These are phyloP conservation scores for Molanna angustata DNA, from an alignment of 2,888 invertebrate species.

Conservation along the genomic window DNA sequence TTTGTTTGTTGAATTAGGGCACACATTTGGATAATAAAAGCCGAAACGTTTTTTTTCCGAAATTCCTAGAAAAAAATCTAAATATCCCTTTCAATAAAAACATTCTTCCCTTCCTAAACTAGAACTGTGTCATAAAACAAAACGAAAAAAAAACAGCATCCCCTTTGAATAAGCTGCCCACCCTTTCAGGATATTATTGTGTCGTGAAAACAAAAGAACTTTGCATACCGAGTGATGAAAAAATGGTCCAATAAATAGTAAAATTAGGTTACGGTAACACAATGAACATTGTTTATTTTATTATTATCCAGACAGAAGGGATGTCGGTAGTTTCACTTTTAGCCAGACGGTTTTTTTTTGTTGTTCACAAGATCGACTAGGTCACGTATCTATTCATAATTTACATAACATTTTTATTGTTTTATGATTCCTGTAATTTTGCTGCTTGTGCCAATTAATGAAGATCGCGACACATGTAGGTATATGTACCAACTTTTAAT, in stretches of 20 bases:
- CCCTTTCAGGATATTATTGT: slow-evolving; percentile 1
- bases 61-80: slow-evolving; percentile 13
- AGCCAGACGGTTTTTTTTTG: no score
- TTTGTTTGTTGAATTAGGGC: no score
- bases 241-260: slow-evolving; percentile 28
- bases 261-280: slow-evolving; percentile 26
- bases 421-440: no score
- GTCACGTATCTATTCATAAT: no score
- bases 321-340: slow-evolving; percentile 28
- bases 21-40: no score
- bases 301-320: slow-evolving; percentile 15
- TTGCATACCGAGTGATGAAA: slow-evolving; percentile 27
- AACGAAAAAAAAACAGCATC: slow-evolving; percentile 10
- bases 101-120: slow-evolving; percentile 1
- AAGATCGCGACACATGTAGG: no score
- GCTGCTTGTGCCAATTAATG: no score
- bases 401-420: no score
- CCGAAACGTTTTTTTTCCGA: no score
- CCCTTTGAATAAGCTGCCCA: no score
- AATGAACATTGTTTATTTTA: slow-evolving; percentile 8
- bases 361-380: no score
- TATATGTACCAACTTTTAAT: no score
- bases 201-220: slow-evolving; percentile 20
- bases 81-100: slow-evolving; percentile 9
- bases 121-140: slow-evolving; percentile 11